Percentiles rank a stretch among this genome's conserved stretches.
phyloP scores from a whole-genome alignment of 2,888 invertebrate species.

The Myopa tessellatipennis region DNA sequence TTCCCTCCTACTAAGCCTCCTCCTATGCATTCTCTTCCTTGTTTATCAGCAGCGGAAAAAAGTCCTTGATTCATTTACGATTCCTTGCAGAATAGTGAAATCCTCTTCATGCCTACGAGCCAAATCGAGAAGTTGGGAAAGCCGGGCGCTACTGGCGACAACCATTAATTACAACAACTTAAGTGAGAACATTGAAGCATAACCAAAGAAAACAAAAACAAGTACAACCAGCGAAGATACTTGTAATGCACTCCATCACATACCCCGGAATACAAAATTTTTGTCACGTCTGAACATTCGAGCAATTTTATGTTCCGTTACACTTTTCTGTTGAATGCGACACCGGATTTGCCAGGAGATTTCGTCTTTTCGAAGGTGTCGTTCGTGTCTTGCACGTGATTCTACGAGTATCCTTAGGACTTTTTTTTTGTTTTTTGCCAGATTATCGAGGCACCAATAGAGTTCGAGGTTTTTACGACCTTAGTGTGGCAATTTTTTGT shows the following conservation, averaged over 20 bases:
- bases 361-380: not conserved
- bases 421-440: not conserved
- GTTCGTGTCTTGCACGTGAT: conserved; percentile 12
- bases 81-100: too few species aligned
- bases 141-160: not conserved
- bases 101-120: too few species aligned
- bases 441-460: not conserved
- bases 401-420: not conserved
- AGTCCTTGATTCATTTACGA: too few species aligned
- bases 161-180: conserved; percentile 8
- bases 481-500: conserved; percentile 1
- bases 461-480: not conserved
- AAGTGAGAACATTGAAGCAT: not conserved
- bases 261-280: not conserved
- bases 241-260: too few species aligned
- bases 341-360: not conserved
- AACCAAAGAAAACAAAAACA: not conserved
- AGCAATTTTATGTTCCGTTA: conserved; percentile 1
- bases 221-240: not conserved
- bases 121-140: not conserved
- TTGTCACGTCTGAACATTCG: conserved; percentile 6
- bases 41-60: too few species aligned
- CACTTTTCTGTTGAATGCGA: not conserved
- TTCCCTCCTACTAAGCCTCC: too few species aligned
- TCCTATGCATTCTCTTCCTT: too few species aligned